A percentile compares a stretch with the other conserved stretches of the same genome.
Conservation (phyloP, 1,140 invertebrate species). For the Phocides pigmalion region DNA sequence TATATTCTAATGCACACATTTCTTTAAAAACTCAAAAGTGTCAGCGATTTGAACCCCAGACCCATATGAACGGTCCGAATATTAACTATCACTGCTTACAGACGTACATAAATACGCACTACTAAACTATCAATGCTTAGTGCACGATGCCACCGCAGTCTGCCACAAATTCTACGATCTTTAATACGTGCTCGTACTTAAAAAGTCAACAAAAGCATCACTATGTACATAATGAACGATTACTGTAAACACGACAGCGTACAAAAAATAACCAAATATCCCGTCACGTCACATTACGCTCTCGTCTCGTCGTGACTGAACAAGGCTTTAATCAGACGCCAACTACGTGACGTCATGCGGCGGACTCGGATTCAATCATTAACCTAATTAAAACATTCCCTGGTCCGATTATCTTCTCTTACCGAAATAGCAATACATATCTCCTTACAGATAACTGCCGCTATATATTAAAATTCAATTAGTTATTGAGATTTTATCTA, state of each 20-base stretch:
- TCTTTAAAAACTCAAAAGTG: too few relatives aligned
- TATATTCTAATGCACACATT: too few relatives aligned
- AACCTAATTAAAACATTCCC: conserved; percentile 73
- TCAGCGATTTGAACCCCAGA: too few relatives aligned
- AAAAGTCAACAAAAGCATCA: background rate
- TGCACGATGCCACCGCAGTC: too few relatives aligned
- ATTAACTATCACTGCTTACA: too few relatives aligned
- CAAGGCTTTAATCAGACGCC: conserved; percentile 2
- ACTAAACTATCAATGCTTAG: too few relatives aligned
- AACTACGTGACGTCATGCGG: conserved; percentile 36
- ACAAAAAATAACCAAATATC: background rate
- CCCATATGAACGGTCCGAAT: too few relatives aligned
- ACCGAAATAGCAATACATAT: conserved; percentile 36
- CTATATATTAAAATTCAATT: conserved; percentile 38
- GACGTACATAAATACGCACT: too few relatives aligned
- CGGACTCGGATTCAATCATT: conserved; percentile 49
- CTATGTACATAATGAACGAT: background rate
- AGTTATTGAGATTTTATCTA: conserved; percentile 34
- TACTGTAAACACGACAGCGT: background rate
- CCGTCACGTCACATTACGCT: background rate
- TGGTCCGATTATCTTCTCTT: conserved; percentile 49
- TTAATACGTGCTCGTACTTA: too few relatives aligned
- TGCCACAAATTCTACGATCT: too few relatives aligned
- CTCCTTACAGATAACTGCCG: conserved; percentile 31
- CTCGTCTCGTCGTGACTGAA: conserved; percentile 9